Evolutionary conservation across 2,888 invertebrate species (phyloP).

Genomic region (Orthosia incerta): DNA sequence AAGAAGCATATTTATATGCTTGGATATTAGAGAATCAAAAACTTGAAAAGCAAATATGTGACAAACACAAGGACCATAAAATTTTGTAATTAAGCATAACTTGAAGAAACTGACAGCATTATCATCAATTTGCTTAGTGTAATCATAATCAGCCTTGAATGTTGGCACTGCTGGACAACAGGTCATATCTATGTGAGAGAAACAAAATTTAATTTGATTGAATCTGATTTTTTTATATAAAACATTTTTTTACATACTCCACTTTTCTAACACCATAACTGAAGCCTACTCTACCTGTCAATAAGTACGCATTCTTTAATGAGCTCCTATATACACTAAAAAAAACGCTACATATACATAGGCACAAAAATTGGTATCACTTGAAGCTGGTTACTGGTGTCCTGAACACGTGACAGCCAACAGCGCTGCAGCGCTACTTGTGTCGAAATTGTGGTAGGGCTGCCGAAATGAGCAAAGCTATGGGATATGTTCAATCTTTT

Average conservation of each 20-base stretch:
- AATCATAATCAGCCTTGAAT: neutral
- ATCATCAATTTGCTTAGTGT: neutral
- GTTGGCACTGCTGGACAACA: neutral
- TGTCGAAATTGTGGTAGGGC: conserved; percentile 48
- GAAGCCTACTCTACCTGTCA: neutral
- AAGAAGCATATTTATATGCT: too few species aligned
- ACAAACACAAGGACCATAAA: neutral
- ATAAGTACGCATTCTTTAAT: neutral
- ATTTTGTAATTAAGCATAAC: neutral
- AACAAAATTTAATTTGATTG: neutral
- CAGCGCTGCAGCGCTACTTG: conserved; percentile 19
- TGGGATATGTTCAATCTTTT: neutral
- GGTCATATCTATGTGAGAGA: neutral
- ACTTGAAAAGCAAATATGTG: neutral
- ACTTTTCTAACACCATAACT: neutral
- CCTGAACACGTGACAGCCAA: conserved; percentile 49
- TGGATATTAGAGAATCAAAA: neutral
- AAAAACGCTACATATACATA: neutral
- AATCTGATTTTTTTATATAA: too few species aligned
- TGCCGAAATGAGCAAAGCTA: neutral
- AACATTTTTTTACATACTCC: neutral
- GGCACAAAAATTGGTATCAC: conserved; percentile 4
- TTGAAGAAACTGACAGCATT: neutral
- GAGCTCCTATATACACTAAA: too few species aligned
- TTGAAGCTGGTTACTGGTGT: conserved; percentile 62